These are phyloP conservation scores for Polyodon spathula DNA, from an alignment of 2,113 vertebrate genomes.

Conservation along the genomic window DNA sequence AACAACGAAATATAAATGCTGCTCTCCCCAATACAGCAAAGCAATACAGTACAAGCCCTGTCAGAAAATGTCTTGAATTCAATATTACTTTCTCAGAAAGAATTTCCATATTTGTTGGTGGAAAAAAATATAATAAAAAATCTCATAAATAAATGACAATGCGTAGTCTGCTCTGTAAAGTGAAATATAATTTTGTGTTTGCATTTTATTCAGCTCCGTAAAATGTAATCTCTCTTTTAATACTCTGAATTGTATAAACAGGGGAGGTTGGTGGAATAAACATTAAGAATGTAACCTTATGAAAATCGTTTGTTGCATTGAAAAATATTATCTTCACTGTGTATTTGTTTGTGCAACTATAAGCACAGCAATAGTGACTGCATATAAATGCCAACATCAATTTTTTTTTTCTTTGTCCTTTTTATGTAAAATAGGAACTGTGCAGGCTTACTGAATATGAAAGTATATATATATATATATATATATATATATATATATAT, in stretches of 20 bases:
- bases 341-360: conserved; percentile 58
- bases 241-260: conserved; percentile 75
- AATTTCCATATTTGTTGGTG: conserved; percentile 90
- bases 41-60: conserved; percentile 31
- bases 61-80: conserved; percentile 66
- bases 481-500: too few species aligned
- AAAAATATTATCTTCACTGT: conserved; percentile 64
- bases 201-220: conserved; percentile 79
- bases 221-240: conserved; percentile 95
- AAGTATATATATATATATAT: too few species aligned
- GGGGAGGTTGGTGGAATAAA: conserved; percentile 63
- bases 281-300: conserved; percentile 75
- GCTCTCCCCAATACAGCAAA: conserved; percentile 13
- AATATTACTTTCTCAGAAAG: conserved; percentile 80
- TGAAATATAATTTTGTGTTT: conserved; percentile 88
- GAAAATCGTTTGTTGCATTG: conserved; percentile 81
- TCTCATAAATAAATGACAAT: conserved; percentile 97
- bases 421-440: too few species aligned
- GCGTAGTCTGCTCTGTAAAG: conserved; percentile 72
- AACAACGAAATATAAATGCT: conserved; percentile 11
- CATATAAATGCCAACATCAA: conserved; percentile 44
- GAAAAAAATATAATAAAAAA: conserved; percentile 61
- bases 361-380: conserved; percentile 42
- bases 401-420: conserved; percentile 31
- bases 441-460: too few species aligned